A percentile compares a stretch with the other conserved stretches of the same genome.
phyloP scores from a whole-genome alignment of 2,888 invertebrate species.

The Caenorhabditis zanzibari region DNA sequence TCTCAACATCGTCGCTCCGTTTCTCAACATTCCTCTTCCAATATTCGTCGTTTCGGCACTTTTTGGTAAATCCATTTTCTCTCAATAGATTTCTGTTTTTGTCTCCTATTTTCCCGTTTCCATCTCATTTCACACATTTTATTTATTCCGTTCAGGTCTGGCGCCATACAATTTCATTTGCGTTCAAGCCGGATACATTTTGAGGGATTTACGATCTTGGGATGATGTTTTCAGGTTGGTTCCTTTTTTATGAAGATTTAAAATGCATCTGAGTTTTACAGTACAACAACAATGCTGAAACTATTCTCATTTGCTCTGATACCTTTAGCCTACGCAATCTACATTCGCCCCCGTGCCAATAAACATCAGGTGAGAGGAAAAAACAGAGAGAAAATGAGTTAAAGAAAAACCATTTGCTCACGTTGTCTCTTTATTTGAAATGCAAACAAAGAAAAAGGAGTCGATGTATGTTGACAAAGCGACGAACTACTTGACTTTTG shows the following conservation, averaged over 20 bases:
- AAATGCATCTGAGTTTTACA: conserved; percentile 61
- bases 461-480: conserved; percentile 40
- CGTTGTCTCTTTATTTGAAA: conserved; percentile 54
- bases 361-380: conserved; percentile 68
- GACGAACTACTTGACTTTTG: conserved; percentile 55
- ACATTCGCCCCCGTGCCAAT: conserved; percentile 77
- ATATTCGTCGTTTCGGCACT: conserved; percentile 86
- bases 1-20: conserved; percentile 86
- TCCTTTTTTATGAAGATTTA: background rate
- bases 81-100: background rate
- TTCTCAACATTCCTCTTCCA: conserved; percentile 86
- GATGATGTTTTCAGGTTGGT: conserved; percentile 79
- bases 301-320: conserved; percentile 82
- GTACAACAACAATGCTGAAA: conserved; percentile 82
- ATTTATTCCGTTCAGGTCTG: conserved; percentile 85
- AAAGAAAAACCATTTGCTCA: conserved; percentile 53
- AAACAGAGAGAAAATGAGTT: conserved; percentile 8
- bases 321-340: conserved; percentile 82
- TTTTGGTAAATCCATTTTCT: conserved; percentile 84
- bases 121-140: conserved; percentile 29
- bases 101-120: conserved; percentile 21
- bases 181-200: conserved; percentile 86
- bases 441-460: conserved; percentile 21
- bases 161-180: conserved; percentile 87
- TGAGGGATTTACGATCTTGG: conserved; percentile 85